Evolutionary conservation across 2,797 vertebrate genomes (phyloP).

Genomic region (Molossus alvarezi): DNA sequence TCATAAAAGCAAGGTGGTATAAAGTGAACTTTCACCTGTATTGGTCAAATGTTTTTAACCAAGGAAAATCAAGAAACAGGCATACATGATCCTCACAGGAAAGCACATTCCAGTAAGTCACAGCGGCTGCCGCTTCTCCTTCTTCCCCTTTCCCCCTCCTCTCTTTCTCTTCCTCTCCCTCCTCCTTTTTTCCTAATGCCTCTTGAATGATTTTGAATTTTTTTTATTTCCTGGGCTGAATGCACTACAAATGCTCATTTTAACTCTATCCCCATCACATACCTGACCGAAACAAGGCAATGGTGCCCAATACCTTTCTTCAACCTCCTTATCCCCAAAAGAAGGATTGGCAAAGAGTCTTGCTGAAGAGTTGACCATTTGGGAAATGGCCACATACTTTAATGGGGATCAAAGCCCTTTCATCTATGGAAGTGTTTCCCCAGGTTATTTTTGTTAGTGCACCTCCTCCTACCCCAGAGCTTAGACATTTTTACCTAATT

Average conservation of each 20-base stretch:
- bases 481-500: background rate
- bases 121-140: accelerated
- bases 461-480: too few relatives aligned
- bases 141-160: background rate
- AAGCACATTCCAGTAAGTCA: background rate
- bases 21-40: background rate
- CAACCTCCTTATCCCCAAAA: background rate
- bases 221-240: background rate
- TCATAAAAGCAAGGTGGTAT: background rate
- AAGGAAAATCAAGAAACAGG: background rate
- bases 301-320: background rate
- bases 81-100: background rate
- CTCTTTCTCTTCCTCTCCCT: background rate
- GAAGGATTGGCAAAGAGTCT: background rate
- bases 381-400: background rate
- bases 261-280: background rate
- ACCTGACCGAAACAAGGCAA: background rate
- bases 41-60: background rate
- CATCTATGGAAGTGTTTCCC: background rate
- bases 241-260: background rate
- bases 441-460: background rate
- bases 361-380: background rate
- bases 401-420: background rate
- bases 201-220: background rate
- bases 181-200: background rate